Percentiles rank a stretch among this genome's conserved stretches.
Evolutionary conservation across 1,140 invertebrate species (phyloP).

Genomic region (Mylabris phalerata): DNA sequence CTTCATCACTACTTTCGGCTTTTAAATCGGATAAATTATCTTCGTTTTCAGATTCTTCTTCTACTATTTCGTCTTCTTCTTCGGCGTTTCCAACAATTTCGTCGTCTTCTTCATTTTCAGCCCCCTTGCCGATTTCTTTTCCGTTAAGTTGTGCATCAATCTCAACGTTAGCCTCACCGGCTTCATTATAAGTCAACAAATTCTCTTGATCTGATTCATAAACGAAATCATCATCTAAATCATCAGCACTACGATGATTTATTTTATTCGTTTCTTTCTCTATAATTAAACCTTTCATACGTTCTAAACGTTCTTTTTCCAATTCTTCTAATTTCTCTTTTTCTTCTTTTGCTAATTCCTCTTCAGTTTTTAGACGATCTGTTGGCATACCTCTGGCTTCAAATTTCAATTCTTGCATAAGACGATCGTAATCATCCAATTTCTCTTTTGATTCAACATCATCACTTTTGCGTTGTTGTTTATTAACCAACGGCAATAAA

Average conservation of each 20-base stretch:
- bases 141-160: constrained; percentile 30
- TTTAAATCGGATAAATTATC: constrained; percentile 39
- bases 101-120: constrained; percentile 27
- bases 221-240: constrained; percentile 65
- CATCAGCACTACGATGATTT: constrained; percentile 63
- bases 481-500: constrained; percentile 56
- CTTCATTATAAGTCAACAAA: constrained; percentile 44
- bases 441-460: constrained; percentile 46
- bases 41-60: constrained; percentile 37
- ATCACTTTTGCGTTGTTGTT: constrained; percentile 44
- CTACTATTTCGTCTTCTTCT: constrained; percentile 32
- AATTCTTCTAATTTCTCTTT: constrained; percentile 69
- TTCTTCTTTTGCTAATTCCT: constrained; percentile 76
- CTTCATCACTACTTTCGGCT: constrained; percentile 30
- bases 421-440: constrained; percentile 74
- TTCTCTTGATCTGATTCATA: constrained; percentile 47
- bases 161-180: constrained; percentile 40
- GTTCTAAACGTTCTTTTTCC: constrained; percentile 63
- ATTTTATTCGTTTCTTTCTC: constrained; percentile 36
- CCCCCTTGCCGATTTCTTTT: constrained; percentile 28
- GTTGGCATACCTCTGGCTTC: constrained; percentile 72
- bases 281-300: constrained; percentile 63
- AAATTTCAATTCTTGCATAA: constrained; percentile 73
- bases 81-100: constrained; percentile 32
- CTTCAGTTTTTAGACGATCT: constrained; percentile 73